Base-by-base conservation (phyloP, 2,113 vertebrate species). In the Montifringilla adamsi region DNA sequence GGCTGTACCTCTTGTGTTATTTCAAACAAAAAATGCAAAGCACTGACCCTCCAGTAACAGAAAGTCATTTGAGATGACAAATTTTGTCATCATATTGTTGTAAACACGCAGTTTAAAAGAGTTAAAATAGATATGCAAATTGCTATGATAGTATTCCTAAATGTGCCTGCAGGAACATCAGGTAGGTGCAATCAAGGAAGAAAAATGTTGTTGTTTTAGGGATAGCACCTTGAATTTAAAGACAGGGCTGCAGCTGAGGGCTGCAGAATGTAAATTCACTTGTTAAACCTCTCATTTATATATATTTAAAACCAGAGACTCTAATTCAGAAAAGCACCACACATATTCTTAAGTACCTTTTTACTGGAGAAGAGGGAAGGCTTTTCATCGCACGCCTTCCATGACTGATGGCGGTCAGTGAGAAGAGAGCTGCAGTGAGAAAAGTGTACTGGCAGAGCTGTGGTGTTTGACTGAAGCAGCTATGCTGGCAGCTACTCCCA, bases 81-180 rank as follows among this genome's bases (percentile, higher is more conserved):
- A 91, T 87, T 87, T 67, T 92, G 75, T 76, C 72, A 95, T 58
- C 0, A 0, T 62, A 49, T 80, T 94, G 52, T 92, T 84, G 72
- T 67, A 93, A 93, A 95, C 87, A 80, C 64, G 91, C 55, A 73
- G 59, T 93, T 95, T 90, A 49, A 92, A 93, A 59, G n/a, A 79
- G 78, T 90, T 97, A 91, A 96, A 95, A 92, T 80, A 95, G 56
- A 55, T 92, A 95, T 73, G 90, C 94, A 91, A 94, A 94, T 96
- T 7, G 0, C 4, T 1, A 60, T 73, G 69, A 66, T 92, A 62
- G 21, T 53, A 78, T 72, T 91, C 75, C 35, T 74, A 85, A 92
- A 87, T 0, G 3, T 78, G 74, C 91, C 81, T 73, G 64, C 80
- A 95, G 93, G 49, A 96, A 83, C 55, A 81, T 59, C 72, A 91